Base-by-base conservation (phyloP, 2,797 vertebrate genomes). In the Novumbra hubbsi region DNA sequence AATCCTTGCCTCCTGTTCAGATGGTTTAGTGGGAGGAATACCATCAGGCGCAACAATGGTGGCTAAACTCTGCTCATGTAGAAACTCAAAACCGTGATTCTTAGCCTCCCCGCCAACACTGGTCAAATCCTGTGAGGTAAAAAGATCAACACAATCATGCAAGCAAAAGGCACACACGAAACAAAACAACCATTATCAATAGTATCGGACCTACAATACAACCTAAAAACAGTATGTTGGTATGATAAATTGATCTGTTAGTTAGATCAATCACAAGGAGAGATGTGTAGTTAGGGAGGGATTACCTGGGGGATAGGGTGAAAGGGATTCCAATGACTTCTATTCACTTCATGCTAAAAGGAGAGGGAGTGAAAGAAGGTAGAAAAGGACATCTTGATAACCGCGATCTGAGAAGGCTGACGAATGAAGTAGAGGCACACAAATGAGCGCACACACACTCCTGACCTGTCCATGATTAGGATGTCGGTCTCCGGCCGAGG, bases 51-150 rank as follows among this genome's bases (percentile, higher is more conserved):
- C 4, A 14, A 78, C 76, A 32, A 81, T 15, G 27, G 9, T 0
- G 12, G 32, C 4, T 0, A n/a, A 2, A 19, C 72, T 48, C 2
- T 1, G 0, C 1, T 50, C 11, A 67, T 38, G 8, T 14, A 67
- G 52, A 28, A 15, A 19, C 28, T 7, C 28, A 0, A 52, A 34
- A 21, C 19, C 34, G 63, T 19, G 71, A 76, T 5, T n/a, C 19
- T 34, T 32, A 0, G 0, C 74, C 7, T 81, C 73, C 1, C 0
- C 50, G 1, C 50, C 17, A 32, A 24, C 72, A 24, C 55, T 72
- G 24, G 14, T 49, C 0, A 75, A 83, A 57, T 88, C 88, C 93
- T 93, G 71, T 30, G 15, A n/a, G 41, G 0, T 82, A 11, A 81
- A 73, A 17, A 77, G 2, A 79, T 41, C 1, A 38, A 32, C 5